Evolutionary conservation across 2,797 vertebrate genomes (phyloP), one percentile per base, ranked within the genome.

Genomic region (Catostomus latipinnis): DNA sequence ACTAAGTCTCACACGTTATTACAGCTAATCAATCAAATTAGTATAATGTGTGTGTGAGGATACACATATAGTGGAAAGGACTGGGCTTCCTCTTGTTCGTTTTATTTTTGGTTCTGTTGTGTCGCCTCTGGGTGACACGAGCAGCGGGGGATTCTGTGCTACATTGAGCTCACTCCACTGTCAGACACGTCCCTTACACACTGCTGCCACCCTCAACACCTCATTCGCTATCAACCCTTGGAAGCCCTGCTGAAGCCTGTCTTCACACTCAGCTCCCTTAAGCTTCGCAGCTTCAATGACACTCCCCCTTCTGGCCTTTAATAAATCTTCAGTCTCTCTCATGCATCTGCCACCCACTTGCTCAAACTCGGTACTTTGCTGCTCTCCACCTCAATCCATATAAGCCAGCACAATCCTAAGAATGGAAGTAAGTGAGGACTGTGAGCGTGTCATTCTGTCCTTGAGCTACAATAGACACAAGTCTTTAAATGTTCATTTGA

Each of bases 1-100:
- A 56, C 58, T 49, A 62, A 65, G 74, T 81, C 80, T 62, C 61
- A 67, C 43, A 85, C 81, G 84, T 73, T 74, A 90, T 90, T 86
- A 88, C 70, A 86, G 79, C 84, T 87, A 86, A 93, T 93, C 91
- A 93, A 91, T 63, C 89, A 87, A 90, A 92, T 93, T 91, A 91
- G 84, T 81, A 87, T 90, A 84, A 90, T 84, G 87, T 80, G 79
- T 90, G 79, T 90, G 84, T 86, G 83, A 81, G 83, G 85, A 86
- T 82, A 78, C 72, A 82, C 54, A 62, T 78, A 34, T 70, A 73
- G 1, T 78, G 57, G 70, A 84, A 78, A 80, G 65, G 82, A 76
- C 81, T 75, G 57, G 80, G 83, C 81, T 78, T 88, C 69, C 11
- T 86, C 86, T 13, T 34, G 75, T 85, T 71, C 45, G 45, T 67